phyloP scores from a whole-genome alignment of 2,888 invertebrate species.

The Poecilus cupreus region DNA sequence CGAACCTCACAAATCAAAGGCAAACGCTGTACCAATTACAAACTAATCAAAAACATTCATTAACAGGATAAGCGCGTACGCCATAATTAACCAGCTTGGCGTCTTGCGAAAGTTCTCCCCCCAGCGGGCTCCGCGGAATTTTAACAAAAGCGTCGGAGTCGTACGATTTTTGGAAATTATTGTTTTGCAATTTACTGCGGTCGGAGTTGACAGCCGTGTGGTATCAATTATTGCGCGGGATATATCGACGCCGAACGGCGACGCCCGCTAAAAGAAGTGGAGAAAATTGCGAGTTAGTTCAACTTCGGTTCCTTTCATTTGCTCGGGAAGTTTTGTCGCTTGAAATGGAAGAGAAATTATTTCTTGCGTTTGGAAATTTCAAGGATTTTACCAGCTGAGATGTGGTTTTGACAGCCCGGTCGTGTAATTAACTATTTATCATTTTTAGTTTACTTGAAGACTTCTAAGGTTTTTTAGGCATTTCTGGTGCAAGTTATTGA shows the following conservation, averaged over 20 bases:
- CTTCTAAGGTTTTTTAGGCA: no score
- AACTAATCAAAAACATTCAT: conserved; percentile 48
- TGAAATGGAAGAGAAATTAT: no score
- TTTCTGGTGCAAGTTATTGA: no score
- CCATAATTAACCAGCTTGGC: not conserved
- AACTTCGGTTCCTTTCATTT: not conserved
- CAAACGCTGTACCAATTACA: conserved; percentile 27
- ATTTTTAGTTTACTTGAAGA: no score
- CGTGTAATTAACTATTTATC: no score
- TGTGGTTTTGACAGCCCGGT: no score
- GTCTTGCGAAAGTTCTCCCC: not conserved
- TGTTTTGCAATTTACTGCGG: conserved; percentile 40
- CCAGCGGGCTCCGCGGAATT: not conserved
- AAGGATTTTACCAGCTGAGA: no score
- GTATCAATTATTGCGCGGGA: conserved; percentile 18
- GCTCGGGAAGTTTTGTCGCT: no score
- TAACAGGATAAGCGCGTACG: conserved; percentile 8
- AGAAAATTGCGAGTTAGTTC: not conserved
- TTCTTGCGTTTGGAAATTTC: no score
- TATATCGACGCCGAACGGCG: not conserved
- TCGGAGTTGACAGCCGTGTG: not conserved
- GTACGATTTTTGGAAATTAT: conserved; percentile 24
- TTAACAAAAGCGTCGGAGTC: conserved; percentile 2
- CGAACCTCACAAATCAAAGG: conserved; percentile 36
- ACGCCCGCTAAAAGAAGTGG: not conserved